Conservation (phyloP, 2,113 vertebrate species). For the Excalfactoria chinensis region DNA sequence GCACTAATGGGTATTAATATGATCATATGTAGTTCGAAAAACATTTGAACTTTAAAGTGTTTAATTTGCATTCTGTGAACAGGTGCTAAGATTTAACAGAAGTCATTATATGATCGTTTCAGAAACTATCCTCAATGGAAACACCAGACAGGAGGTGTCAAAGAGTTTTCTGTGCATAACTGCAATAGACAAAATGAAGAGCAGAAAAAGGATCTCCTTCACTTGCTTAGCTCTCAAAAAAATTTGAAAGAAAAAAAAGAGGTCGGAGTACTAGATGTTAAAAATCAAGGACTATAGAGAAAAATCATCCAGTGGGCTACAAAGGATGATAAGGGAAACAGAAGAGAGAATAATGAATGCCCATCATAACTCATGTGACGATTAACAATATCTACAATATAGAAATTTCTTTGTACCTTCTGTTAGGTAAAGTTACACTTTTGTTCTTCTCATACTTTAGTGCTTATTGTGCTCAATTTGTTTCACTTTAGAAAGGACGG, state of each 20-base stretch:
- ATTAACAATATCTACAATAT: background rate
- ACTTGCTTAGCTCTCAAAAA: background rate
- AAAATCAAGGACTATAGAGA: background rate
- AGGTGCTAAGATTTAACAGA: slow-evolving; percentile 39
- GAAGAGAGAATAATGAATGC: background rate
- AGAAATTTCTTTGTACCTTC: background rate
- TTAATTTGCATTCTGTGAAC: slow-evolving; percentile 51
- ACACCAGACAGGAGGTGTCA: background rate
- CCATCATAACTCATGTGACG: background rate
- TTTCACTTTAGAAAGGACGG: background rate
- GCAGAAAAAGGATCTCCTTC: background rate
- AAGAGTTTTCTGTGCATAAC: background rate
- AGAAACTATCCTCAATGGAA: slow-evolving; percentile 52
- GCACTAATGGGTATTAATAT: slow-evolving; percentile 51
- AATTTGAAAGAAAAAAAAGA: background rate
- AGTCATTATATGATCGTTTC: slow-evolving; percentile 58
- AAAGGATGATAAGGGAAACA: background rate
- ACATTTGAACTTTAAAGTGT: slow-evolving; percentile 58
- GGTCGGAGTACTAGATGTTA: background rate
- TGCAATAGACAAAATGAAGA: background rate
- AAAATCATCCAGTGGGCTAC: background rate
- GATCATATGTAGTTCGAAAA: slow-evolving; percentile 48
- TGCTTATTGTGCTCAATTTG: background rate
- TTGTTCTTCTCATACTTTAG: background rate
- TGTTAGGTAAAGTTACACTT: background rate